Percentiles rank a stretch among this genome's conserved stretches.
Evolutionary conservation across 2,888 invertebrate species (phyloP).

Genomic region (Drosophila melanosoma): DNA sequence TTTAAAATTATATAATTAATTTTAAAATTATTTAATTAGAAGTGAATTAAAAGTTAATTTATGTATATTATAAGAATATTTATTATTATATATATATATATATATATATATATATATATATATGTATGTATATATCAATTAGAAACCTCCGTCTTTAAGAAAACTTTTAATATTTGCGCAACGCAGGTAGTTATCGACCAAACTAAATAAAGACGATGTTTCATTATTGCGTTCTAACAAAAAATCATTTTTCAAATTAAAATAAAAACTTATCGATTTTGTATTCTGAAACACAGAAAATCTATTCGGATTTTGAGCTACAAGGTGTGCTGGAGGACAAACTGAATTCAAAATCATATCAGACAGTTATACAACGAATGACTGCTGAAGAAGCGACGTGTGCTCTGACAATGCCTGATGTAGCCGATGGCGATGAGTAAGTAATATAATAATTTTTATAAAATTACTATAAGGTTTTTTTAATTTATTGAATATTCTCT

Average conservation of each 20-base stretch:
- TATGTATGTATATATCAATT: background rate
- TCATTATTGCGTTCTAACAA: no score
- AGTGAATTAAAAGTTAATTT: background rate
- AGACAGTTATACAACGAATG: conserved; percentile 96
- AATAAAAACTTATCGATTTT: background rate
- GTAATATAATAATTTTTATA: conserved; percentile 61
- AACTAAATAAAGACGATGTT: no score
- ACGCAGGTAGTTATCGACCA: no score
- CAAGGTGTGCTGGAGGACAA: conserved; percentile 99
- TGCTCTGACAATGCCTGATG: conserved; percentile 93
- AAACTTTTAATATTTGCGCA: no score
- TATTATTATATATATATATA: background rate
- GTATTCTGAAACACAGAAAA: conserved; percentile 89
- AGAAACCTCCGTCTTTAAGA: background rate
- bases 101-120: background rate
- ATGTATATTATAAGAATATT: background rate
- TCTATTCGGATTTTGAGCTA: conserved; percentile 99
- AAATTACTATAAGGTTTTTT: background rate
- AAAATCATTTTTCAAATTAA: no score
- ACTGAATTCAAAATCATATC: conserved; percentile 97
- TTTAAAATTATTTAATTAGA: background rate
- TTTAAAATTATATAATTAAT: background rate
- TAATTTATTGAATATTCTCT: background rate
- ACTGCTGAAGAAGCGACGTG: conserved; percentile 98
- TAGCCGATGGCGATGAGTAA: conserved; percentile 89